phyloP scores from a whole-genome alignment of 2,113 vertebrate species.

The Azemiops feae region DNA sequence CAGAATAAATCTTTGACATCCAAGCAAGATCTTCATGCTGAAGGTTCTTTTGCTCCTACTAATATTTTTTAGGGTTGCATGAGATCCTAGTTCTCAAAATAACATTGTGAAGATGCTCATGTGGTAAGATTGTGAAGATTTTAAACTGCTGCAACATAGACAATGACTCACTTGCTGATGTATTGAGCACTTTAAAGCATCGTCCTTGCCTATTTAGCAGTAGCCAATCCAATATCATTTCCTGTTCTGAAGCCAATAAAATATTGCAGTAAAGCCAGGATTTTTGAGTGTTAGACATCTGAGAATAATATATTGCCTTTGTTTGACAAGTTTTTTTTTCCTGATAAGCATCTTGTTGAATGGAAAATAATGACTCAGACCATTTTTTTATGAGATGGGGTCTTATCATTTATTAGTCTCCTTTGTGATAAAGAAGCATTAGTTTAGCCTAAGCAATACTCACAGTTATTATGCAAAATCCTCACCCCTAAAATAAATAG shows the following conservation, averaged over 20 bases:
- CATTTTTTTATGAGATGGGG: slow-evolving; percentile 3
- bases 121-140: background rate
- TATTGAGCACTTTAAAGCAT: background rate
- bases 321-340: background rate
- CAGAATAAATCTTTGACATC: background rate
- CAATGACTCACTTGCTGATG: background rate
- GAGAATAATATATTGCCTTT: background rate
- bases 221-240: background rate
- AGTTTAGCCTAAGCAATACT: slow-evolving; percentile 7
- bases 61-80: background rate
- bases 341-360: background rate
- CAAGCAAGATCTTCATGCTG: background rate
- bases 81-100: background rate
- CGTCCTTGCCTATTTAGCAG: background rate
- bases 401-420: slow-evolving; percentile 9
- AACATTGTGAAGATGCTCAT: background rate
- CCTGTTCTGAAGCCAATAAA: background rate
- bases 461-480: background rate
- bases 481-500: slow-evolving; percentile 10
- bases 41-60: background rate
- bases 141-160: background rate
- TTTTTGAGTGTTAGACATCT: background rate
- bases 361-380: slow-evolving; percentile 3
- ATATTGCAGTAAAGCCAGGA: background rate
- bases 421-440: background rate